phyloP scores from a whole-genome alignment of 1,140 invertebrate genomes.

The Lepidurus arcticus region DNA sequence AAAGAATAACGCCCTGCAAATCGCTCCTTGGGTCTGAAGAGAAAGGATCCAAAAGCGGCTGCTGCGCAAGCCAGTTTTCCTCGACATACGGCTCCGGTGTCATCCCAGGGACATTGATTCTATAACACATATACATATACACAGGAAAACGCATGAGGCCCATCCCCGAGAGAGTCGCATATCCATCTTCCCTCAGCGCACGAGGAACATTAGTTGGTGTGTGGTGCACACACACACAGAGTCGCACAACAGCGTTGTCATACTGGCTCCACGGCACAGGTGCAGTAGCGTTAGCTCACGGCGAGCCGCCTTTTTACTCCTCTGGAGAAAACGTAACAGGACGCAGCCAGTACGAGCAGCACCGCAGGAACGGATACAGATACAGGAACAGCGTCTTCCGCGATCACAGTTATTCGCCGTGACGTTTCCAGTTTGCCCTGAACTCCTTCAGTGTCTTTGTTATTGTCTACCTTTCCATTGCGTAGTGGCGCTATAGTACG shows the following conservation, averaged over 20 bases:
- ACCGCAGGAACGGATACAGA: neutral
- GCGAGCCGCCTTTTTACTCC: neutral
- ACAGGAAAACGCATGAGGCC: neutral
- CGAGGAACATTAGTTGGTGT: neutral
- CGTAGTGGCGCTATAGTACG: too few relatives aligned
- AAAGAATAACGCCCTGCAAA: too few relatives aligned
- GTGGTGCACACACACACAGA: neutral
- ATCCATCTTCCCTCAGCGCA: conserved; percentile 12
- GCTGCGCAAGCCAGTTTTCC: conserved; percentile 2
- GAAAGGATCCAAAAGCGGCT: neutral
- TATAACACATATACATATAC: neutral
- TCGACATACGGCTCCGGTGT: neutral
- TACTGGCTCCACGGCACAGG: neutral
- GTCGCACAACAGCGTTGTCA: neutral
- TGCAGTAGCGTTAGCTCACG: neutral
- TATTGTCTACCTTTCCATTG: too few relatives aligned
- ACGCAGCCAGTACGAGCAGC: neutral
- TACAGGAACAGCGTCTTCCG: too few relatives aligned
- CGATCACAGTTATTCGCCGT: too few relatives aligned
- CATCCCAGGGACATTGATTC: neutral
- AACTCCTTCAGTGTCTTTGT: too few relatives aligned
- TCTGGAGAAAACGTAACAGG: neutral
- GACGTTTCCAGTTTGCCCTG: too few relatives aligned
- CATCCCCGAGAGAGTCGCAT: neutral
- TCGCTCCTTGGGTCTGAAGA: too few relatives aligned